Evolutionary conservation across 2,888 invertebrate species (phyloP), one percentile per base, ranked within the genome.

Genomic region (Coleophora deauratella): DNA sequence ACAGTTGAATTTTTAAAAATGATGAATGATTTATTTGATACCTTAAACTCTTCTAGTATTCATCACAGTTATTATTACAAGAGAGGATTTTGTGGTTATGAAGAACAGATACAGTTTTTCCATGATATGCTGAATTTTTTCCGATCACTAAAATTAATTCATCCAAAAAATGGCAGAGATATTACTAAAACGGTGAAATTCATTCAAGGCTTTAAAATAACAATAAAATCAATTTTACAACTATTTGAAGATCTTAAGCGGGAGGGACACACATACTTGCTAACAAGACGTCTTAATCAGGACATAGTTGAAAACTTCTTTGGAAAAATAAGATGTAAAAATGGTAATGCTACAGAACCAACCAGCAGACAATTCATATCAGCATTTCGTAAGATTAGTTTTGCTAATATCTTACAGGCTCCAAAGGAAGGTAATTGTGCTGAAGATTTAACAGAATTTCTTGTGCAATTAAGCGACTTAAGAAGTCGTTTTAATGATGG

Each of bases 31-130:
- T n/a, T n/a, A n/a, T n/a, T n/a, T n/a, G n/a, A n/a, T n/a, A n/a
- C n/a, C n/a, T n/a, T n/a, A n/a, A n/a, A n/a, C n/a, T n/a, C n/a
- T n/a, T n/a, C n/a, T n/a, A n/a, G n/a, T n/a, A n/a, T n/a, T n/a
- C n/a, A n/a, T n/a, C n/a, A n/a, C n/a, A n/a, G n/a, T n/a, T n/a
- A n/a, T n/a, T n/a, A n/a, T n/a, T n/a, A n/a, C n/a, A n/a, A n/a
- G n/a, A n/a, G n/a, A n/a, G n/a, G n/a, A n/a, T n/a, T n/a, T n/a
- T n/a, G n/a, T n/a, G 51, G 53, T 2, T 13, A 41, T 14, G 42
- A 46, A 37, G 35, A 12, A 4, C 54, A 54, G 38, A 46, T 39
- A 35, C 34, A 12, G 6, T 50, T 50, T 42, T 43, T 55, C 10
- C 42, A 46, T 12, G 34, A 49, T 33, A 44, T 49, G 44, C 15